Conservation (phyloP, 2,797 vertebrate genomes). For the Alca torda region DNA sequence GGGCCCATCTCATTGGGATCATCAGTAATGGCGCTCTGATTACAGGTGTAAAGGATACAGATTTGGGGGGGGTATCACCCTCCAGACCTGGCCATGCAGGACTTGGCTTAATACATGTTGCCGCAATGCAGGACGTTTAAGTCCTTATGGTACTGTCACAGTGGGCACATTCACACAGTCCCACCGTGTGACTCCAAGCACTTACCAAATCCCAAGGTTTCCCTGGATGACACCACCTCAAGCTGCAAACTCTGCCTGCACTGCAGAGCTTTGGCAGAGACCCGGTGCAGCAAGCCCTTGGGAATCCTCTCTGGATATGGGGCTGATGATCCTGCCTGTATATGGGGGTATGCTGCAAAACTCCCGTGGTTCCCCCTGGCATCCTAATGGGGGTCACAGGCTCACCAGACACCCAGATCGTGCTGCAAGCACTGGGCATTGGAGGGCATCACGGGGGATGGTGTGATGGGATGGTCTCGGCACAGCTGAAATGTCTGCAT, state of each 20-base stretch:
- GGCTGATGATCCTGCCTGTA: rapidly evolving
- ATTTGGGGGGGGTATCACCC: too few species aligned
- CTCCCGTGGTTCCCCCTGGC: rapidly evolving
- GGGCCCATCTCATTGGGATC: neutral
- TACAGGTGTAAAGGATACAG: neutral
- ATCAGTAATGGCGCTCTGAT: too few species aligned
- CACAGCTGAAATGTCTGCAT: rapidly evolving
- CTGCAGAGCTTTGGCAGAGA: neutral
- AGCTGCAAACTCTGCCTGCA: neutral
- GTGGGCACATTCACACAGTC: rapidly evolving
- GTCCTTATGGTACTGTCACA: rapidly evolving
- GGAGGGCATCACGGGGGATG: too few species aligned
- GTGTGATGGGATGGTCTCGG: neutral
- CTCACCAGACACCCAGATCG: rapidly evolving
- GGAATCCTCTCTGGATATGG: neutral
- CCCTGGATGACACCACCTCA: rapidly evolving
- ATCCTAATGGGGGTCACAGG: rapidly evolving
- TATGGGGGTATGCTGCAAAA: too few species aligned
- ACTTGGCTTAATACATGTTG: neutral
- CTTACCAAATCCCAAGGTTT: neutral
- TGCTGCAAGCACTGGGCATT: neutral
- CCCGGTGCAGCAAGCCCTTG: neutral
- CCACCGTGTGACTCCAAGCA: neutral
- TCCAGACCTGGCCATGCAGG: neutral
- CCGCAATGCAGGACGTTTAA: rapidly evolving